Evolutionary conservation across 1,140 invertebrate species (phyloP).

Genomic region (Aphis craccivora): DNA sequence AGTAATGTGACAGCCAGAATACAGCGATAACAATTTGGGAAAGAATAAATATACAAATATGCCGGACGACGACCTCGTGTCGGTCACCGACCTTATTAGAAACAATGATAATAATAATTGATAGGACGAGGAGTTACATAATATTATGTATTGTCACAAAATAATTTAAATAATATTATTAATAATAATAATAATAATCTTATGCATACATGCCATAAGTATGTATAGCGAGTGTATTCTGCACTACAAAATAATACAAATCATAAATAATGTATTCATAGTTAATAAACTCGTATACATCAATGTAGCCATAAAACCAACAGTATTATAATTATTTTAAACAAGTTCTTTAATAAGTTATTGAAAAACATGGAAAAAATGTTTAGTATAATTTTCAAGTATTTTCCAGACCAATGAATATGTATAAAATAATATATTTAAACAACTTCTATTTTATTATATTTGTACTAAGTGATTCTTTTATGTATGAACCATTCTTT

Average conservation of each 20-base stretch:
- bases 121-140: background rate
- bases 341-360: background rate
- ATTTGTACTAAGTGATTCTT: too few relatives aligned
- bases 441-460: too few relatives aligned
- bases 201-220: too few relatives aligned
- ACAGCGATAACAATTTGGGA: background rate
- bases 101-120: slow-evolving; percentile 18
- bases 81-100: background rate
- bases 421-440: too few relatives aligned
- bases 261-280: background rate
- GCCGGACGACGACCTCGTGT: background rate
- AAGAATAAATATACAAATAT: slow-evolving; percentile 7
- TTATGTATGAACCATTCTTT: too few relatives aligned
- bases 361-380: background rate
- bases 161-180: background rate
- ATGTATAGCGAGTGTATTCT: background rate
- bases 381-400: too few relatives aligned
- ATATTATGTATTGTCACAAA: background rate
- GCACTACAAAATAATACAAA: background rate
- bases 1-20: background rate
- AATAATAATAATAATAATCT: background rate
- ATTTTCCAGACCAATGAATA: too few relatives aligned
- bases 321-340: background rate
- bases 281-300: background rate
- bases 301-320: background rate